Evolutionary conservation across 2,113 vertebrate genomes (phyloP), one percentile per base, ranked within the genome.

Genomic region (Tauraco erythrolophus): DNA sequence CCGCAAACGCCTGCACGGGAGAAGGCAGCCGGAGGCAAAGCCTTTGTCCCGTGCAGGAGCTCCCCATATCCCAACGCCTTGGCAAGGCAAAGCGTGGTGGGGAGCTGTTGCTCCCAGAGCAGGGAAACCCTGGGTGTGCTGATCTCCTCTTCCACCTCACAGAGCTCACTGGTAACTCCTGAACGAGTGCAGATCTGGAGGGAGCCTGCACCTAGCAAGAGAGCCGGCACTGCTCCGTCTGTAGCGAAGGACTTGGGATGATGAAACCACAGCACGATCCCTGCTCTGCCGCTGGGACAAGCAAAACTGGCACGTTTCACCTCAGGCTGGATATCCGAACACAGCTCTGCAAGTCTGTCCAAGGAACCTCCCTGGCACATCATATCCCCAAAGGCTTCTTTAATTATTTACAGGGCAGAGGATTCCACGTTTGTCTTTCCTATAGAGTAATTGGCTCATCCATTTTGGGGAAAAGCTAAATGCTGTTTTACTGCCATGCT

Each of bases 21-120:
- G 11, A 31, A 18, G 27, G 46, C 45, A 61, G 45, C 56, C 37
- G 21, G 46, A 70, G 23, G 21, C 16, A 54, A 54, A 14, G 18
- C 71, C 35, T n/a, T 66, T 6, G 30, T 31, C 33, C 72, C 24
- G 41, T 1, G 18, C 53, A 51, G 41, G 31, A 22, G 7, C 39
- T 37, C 2, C 33, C 56, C 4, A 15, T 1, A 3, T 0, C 10
- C 33, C 19, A 68, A 19, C 33, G 2, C 33, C 1, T 7, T 27
- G 7, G 51, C 30, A 14, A 24, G 51, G 51, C 19, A 16, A 35
- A 27, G 27, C 33, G 6, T 2, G 24, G 23, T 8, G 25, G 43
- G 64, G 65, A 74, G 41, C 66, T 57, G 31, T 48, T 54, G 61
- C 80, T 77, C 41, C 61, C 78, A 62, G 21, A 23, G 37, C 0